Base-by-base conservation (phyloP, 2,113 vertebrate genomes). In the Dasyprocta punctata region DNA sequence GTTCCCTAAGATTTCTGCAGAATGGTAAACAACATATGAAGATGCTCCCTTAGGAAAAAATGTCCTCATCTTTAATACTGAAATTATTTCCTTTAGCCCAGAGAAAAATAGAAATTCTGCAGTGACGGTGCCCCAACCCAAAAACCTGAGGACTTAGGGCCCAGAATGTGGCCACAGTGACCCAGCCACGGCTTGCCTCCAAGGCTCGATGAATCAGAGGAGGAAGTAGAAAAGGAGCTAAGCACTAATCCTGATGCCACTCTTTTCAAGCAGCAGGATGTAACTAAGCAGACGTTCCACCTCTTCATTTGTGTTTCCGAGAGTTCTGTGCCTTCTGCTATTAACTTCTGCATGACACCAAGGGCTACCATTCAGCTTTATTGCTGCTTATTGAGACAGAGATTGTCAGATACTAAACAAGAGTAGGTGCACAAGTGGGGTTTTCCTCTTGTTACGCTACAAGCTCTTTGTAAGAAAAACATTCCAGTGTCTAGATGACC, bases 281-380 rank as follows among this genome's bases (percentile, higher is more conserved):
- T 65, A 54, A 95, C 85, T 95, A 93, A 91, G 47, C 73, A 75
- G 73, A 93, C 1, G 47, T 85, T 63, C 56, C 28, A 73, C 22
- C 47, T 94, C 75, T 94, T 85, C 38, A 7, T 77, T 71, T 95
- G 26, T 78, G 86, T 93, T 90, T 47, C 81, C 36, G n/a, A 88
- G 54, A 90, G 5, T 85, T 33, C 67, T 71, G 30, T 85, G 7
- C 17, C 81, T 85, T 56, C 16, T 63, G 47, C 71, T 96, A 81
- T 95, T 89, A 83, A 94, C 83, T 80, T 97, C 67, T 58, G 36
- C 47, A 75, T 38, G 89, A 93, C 90, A 28, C 28, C 16, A 0
- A 44, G 47, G 56, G 7, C 44, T 75, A 52, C 44, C 24, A 17
- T 28, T 52, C 4, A 75, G 36, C 17, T 71, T 65, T 69, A 36